Evolutionary conservation across 2,888 invertebrate genomes (phyloP), one percentile per base, ranked within the genome.

Genomic region (Cyaniris semiargus): DNA sequence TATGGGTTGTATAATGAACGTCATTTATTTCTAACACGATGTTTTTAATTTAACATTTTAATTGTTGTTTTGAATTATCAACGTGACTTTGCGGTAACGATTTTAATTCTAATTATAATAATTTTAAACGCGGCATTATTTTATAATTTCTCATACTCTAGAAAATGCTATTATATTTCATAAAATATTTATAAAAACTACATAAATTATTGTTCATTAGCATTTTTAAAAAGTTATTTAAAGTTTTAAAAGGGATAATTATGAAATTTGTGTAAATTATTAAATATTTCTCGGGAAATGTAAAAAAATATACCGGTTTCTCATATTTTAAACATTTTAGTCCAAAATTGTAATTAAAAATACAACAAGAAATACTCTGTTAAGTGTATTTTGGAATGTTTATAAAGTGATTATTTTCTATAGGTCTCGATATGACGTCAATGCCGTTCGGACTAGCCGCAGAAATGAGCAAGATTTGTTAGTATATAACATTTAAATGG

Each of bases 341-440:
- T 53, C 5, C 18, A 53, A 53, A 53, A 0, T 4, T 53, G 3
- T 18, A 18, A 53, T 53, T 53, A 18, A 18, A 53, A 53, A 53
- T 18, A 53, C 13, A 44, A 27, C 48, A 34, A 34, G 34, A 6
- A 34, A 34, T 34, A 34, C 34, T 34, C 34, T 44, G 44, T 44
- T 21, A 8, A 21, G 10, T 60, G 21, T 23, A 0, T 21, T 21
- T 23, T 60, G 8, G 6, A 21, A 10, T 27, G 13, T 27, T 74
- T 44, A 74, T 71, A 70, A 79, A 80, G 80, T 83, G 82, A 83
- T 82, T 76, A 84, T 78, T 89, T 84, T 88, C 85, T 83, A 79
- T 92, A 93, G 93, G 93, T 91, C 85, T 88, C 88, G 90, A 91
- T 85, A 86, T 88, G 86, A 84, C 88, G 87, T 86, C 90, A 87